A percentile compares a stretch with the other conserved stretches of the same genome.
Conservation (phyloP, 1,140 invertebrate genomes). For the Pristionchus pacificus region DNA sequence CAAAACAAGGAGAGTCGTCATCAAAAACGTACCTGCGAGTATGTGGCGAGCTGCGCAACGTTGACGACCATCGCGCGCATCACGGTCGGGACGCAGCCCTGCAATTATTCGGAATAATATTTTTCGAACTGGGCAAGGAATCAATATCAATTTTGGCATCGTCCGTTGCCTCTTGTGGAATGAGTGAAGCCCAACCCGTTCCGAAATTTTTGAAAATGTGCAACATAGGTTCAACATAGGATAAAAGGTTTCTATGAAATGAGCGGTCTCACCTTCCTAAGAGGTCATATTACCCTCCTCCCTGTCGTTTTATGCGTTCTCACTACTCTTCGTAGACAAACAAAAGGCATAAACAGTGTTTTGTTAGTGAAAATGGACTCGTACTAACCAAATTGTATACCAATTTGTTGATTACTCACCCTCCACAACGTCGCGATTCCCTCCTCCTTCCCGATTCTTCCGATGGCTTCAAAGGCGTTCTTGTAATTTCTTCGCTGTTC, state of each 20-base stretch:
- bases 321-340: background rate
- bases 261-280: no score
- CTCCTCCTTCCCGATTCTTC: constrained; percentile 82
- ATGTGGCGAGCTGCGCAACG: constrained; percentile 90
- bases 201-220: no score
- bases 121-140: no score
- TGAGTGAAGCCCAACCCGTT: no score
- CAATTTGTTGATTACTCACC: constrained; percentile 64
- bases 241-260: no score
- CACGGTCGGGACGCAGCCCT: constrained; percentile 63
- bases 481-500: constrained; percentile 84
- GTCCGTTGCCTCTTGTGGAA: no score
- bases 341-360: background rate
- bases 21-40: constrained; percentile 64
- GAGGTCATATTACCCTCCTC: no score
- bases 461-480: constrained; percentile 84
- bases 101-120: no score
- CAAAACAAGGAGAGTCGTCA: background rate
- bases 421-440: constrained; percentile 82
- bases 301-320: no score
- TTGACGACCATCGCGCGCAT: constrained; percentile 83
- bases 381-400: constrained; percentile 63
- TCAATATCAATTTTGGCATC: no score
- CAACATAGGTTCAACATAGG: no score
- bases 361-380: constrained; percentile 1